A percentile compares a stretch with the other conserved stretches of the same genome.
phyloP scores from a whole-genome alignment of 2,888 invertebrate species.

The Ernsta delagoae region DNA sequence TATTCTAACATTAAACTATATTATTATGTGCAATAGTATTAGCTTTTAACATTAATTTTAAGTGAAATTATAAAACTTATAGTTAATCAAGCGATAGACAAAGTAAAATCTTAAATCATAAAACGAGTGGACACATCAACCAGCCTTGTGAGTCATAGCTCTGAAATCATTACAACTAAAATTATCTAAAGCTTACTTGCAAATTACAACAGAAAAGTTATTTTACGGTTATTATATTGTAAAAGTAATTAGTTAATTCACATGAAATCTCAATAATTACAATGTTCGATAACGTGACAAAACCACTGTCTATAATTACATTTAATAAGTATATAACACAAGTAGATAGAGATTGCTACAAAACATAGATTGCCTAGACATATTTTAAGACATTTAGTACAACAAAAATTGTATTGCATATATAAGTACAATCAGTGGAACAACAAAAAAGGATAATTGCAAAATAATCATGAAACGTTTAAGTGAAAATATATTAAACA shows the following conservation, averaged over 20 bases:
- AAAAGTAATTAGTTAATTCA: constrained; percentile 16
- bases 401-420: neutral
- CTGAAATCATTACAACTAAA: constrained; percentile 57
- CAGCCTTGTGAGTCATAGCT: constrained; percentile 73
- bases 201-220: constrained; percentile 55
- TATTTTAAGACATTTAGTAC: neutral
- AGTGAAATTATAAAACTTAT: constrained; percentile 26
- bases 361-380: neutral
- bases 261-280: constrained; percentile 17
- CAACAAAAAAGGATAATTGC: constrained; percentile 19
- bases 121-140: constrained; percentile 79
- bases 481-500: too few relatives aligned
- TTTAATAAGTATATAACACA: neutral
- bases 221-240: constrained; percentile 41
- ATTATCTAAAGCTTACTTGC: constrained; percentile 53
- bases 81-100: constrained; percentile 21
- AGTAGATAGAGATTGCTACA: neutral
- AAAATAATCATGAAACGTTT: constrained; percentile 23
- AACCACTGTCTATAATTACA: neutral
- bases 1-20: constrained; percentile 24
- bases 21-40: constrained; percentile 27
- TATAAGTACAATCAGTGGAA: constrained; percentile 31
- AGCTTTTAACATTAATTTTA: constrained; percentile 13
- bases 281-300: constrained; percentile 8
- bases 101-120: constrained; percentile 58